Conservation (phyloP, 2,888 invertebrate genomes). For the Proisotoma minuta region DNA sequence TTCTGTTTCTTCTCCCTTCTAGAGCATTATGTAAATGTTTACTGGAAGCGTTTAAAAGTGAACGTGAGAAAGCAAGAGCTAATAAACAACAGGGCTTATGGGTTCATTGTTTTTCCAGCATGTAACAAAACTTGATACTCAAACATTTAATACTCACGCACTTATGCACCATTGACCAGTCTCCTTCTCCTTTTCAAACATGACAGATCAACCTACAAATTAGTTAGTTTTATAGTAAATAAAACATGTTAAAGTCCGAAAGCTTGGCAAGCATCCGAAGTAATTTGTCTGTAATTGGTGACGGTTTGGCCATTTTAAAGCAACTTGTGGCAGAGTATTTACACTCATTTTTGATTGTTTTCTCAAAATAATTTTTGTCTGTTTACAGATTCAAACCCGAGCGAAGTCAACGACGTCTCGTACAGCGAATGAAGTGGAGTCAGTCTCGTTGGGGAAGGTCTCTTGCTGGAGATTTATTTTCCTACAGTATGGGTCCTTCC, state of each 20-base stretch:
- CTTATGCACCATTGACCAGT: no score
- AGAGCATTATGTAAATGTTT: no score
- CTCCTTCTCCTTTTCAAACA: no score
- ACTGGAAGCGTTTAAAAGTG: no score
- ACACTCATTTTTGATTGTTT: background rate
- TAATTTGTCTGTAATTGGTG: background rate
- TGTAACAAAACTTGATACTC: no score
- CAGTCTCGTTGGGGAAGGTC: slow-evolving; percentile 6
- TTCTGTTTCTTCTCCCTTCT: no score
- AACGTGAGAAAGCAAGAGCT: no score
- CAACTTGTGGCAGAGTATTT: background rate
- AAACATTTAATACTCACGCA: no score
- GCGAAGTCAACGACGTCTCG: slow-evolving; percentile 39
- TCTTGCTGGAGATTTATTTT: slow-evolving; percentile 44
- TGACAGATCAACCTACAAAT: no score
- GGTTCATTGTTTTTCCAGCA: no score
- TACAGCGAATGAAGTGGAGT: slow-evolving; percentile 44
- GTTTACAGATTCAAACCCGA: slow-evolving; percentile 45
- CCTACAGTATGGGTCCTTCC: slow-evolving; percentile 27
- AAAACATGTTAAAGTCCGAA: background rate
- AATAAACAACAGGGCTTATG: no score
- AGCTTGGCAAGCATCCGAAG: background rate
- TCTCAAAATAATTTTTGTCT: background rate
- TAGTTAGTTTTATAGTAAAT: no score
- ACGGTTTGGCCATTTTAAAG: background rate